phyloP scores from a whole-genome alignment of 92 coral and sea anemone species.

The Paragorgia papillata region DNA sequence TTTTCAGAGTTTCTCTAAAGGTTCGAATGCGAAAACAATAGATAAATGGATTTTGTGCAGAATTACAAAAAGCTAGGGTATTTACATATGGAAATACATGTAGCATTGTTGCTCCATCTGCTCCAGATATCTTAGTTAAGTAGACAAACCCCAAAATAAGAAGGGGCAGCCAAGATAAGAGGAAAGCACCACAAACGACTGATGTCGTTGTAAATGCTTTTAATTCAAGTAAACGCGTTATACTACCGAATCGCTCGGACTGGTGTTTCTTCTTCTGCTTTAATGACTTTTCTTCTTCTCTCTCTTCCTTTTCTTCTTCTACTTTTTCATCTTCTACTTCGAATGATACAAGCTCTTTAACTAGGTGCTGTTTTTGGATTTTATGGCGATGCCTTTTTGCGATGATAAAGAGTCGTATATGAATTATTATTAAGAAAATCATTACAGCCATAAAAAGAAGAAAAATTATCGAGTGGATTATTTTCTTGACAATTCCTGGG shows the following conservation, averaged over 20 bases:
- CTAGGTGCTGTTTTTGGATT: conserved; percentile 20
- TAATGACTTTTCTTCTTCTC: background rate
- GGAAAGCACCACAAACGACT: conserved; percentile 41
- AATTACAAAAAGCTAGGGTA: conserved; percentile 29
- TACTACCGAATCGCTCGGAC: background rate
- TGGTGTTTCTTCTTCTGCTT: background rate
- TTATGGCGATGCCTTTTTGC: conserved; percentile 21
- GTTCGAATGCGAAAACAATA: conserved; percentile 26
- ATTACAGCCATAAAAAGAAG: conserved; percentile 17
- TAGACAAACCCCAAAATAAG: conserved; percentile 15
- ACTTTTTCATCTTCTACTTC: background rate
- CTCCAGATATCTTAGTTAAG: background rate
- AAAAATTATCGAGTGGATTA: no score
- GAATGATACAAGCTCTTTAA: conserved; percentile 1
- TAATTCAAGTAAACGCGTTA: background rate
- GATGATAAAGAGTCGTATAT: conserved; percentile 20
- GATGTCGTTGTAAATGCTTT: conserved; percentile 36
- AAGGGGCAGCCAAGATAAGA: conserved; percentile 38
- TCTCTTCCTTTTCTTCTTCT: conserved; percentile 13
- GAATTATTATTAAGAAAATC: conserved; percentile 9
- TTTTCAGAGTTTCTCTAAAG: conserved; percentile 22
- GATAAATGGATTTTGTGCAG: conserved; percentile 43
- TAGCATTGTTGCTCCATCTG: background rate
- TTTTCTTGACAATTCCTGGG: background rate
- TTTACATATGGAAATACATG: conserved; percentile 29